These are phyloP conservation scores for Philopedon plagiatum DNA, from an alignment of 2,888 invertebrate species.

Conservation along the genomic window DNA sequence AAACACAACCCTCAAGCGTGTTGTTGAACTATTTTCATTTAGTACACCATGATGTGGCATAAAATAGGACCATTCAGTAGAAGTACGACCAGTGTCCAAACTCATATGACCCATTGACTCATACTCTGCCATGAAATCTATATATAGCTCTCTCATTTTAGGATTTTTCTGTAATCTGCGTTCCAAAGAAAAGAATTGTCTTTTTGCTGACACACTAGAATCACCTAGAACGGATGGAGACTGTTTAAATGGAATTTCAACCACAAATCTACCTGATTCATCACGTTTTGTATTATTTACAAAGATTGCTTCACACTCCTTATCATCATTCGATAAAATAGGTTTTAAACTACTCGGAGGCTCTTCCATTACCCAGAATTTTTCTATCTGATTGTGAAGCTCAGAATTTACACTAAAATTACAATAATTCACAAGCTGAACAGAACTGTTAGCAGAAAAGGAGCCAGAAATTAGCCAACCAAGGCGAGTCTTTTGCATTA, in stretches of 20 bases:
- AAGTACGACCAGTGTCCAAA: background rate
- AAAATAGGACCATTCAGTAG: too few relatives aligned
- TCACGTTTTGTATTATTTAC: background rate
- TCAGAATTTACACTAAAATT: conserved; percentile 11
- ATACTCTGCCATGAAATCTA: conserved; percentile 25
- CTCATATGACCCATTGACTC: background rate
- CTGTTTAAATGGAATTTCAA: conserved; percentile 10
- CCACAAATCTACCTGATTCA: background rate
- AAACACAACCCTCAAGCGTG: background rate
- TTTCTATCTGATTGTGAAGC: conserved; percentile 21
- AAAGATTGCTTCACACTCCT: too few relatives aligned
- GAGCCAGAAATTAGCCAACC: background rate
- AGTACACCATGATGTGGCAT: too few relatives aligned
- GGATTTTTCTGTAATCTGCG: too few relatives aligned
- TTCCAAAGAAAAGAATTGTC: conserved; percentile 1
- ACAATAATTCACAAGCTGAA: background rate
- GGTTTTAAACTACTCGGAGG: conserved; percentile 9
- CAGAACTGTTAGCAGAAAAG: background rate
- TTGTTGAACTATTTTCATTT: too few relatives aligned
- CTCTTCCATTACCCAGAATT: conserved; percentile 41
- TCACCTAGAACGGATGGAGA: conserved; percentile 1
- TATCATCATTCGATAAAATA: conserved; percentile 20
- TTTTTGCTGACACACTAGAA: background rate
- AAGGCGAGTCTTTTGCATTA: too few relatives aligned
- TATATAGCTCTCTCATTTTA: conserved; percentile 10